Evolutionary conservation across 1,140 invertebrate species (phyloP), one percentile per base, ranked within the genome.

Genomic region (Zeugodacus cucurbitae): DNA sequence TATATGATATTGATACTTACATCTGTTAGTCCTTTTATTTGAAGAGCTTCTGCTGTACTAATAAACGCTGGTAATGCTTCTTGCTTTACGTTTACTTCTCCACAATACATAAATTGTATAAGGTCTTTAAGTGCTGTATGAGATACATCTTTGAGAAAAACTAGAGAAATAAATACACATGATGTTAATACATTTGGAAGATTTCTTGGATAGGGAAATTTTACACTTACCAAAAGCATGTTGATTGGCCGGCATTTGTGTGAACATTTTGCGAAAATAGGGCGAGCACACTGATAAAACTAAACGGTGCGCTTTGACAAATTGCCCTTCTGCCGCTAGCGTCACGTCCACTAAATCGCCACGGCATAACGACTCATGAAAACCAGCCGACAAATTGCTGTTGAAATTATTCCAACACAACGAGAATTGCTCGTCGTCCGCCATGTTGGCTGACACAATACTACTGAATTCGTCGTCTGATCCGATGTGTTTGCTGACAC

Each of bases 41-140:
- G 96, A 90, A 98, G 95, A 90, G 96, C 96, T 94, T 97, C 96
- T 89, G 97, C 97, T 90, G 97, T 96, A 94, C 97, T 97, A 91
- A 98, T 95, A 93, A 98, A 97, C 88, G 96, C 95, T 88, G 96
- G 95, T 92, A 98, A 95, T 90, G 97, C 96, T 92, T 97, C 96
- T 94, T 97, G 96, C 91, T 96, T 96, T 90, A 97, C 96, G 94
- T 97, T 97, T 85, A 97, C 97, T 94, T 97, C 96, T 89, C 97
- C 97, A 94, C 96, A 96, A 92, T 98, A 98, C 96, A 98, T 97
- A 94, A 97, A 98, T 91, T 96, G 96, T 90, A 98, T 95, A 90
- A 97, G 95, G 93, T 97, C 96, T 94, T 95, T 96, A 90, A 97
- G 94, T 89, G 97, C 96, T 88, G 95, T 94, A 93, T 96, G 96